phyloP scores from a whole-genome alignment of 2,888 invertebrate genomes.

The Linnaemya vulpina region DNA sequence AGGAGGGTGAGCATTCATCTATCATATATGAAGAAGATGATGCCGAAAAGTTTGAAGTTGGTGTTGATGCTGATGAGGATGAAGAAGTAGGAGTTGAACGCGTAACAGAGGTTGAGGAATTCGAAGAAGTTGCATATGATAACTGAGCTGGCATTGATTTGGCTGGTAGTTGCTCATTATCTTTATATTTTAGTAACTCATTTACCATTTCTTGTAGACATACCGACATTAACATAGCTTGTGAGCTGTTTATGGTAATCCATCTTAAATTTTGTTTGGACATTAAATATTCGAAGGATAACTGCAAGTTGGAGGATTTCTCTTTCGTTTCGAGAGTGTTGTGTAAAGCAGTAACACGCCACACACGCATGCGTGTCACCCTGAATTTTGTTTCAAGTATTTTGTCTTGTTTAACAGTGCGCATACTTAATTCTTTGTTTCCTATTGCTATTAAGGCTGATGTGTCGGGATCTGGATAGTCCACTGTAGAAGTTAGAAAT shows the following conservation, averaged over 20 bases:
- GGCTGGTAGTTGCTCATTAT: constrained; percentile 52
- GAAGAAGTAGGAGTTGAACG: constrained; percentile 73
- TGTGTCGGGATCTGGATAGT: constrained; percentile 88
- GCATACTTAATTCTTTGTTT: constrained; percentile 92
- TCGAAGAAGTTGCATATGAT: constrained; percentile 39
- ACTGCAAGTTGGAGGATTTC: constrained; percentile 85
- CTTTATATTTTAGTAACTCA: constrained; percentile 85
- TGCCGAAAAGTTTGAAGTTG: constrained; percentile 73
- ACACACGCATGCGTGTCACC: constrained; percentile 97
- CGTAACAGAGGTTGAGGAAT: constrained; percentile 69
- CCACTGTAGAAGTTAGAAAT: constrained; percentile 89
- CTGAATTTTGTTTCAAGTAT: constrained; percentile 94
- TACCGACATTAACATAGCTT: constrained; percentile 97
- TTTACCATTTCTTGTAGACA: constrained; percentile 98
- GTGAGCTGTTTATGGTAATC: constrained; percentile 95
- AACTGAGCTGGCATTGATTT: constrained; percentile 15
- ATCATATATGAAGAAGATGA: constrained; percentile 72
- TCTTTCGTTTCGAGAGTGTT: constrained; percentile 77
- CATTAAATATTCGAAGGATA: constrained; percentile 97
- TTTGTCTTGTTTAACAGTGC: constrained; percentile 85
- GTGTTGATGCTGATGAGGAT: constrained; percentile 74
- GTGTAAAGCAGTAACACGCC: constrained; percentile 96
- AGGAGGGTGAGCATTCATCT: constrained; percentile 68
- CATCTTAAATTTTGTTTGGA: constrained; percentile 95
- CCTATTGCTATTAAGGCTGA: constrained; percentile 92